Conservation (phyloP, 2,888 invertebrate genomes). For the Alloscopus bannaensis region DNA sequence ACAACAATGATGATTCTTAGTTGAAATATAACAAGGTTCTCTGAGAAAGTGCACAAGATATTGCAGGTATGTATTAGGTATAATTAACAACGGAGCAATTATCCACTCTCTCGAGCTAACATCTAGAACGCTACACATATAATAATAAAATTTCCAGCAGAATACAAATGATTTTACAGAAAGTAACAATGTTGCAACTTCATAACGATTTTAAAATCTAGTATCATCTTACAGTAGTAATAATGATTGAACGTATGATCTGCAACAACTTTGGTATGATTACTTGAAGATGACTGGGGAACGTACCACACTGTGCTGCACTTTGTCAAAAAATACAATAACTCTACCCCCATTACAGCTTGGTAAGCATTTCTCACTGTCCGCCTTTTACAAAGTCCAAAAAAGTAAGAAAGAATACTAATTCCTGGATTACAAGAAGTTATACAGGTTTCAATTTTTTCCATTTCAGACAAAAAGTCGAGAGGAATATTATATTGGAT, state of each 20-base stretch:
- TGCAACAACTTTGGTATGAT: conserved; percentile 65
- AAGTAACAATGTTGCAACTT: conserved; percentile 55
- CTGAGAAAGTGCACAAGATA: conserved; percentile 21
- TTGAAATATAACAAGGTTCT: conserved; percentile 15
- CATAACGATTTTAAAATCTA: conserved; percentile 47
- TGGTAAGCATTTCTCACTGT: conserved; percentile 31
- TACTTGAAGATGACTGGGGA: conserved; percentile 61
- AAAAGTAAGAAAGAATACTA: conserved; percentile 13
- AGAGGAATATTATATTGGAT: conserved; percentile 41
- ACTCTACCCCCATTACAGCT: conserved; percentile 26
- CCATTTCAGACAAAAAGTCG: conserved; percentile 38
- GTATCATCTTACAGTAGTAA: conserved; percentile 43
- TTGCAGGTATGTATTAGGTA: too few relatives aligned
- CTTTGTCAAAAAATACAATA: conserved; percentile 34
- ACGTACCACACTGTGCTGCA: conserved; percentile 30
- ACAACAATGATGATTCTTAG: conserved; percentile 17
- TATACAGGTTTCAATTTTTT: conserved; percentile 19
- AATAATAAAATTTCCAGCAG: conserved; percentile 55
- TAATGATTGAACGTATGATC: conserved; percentile 64
- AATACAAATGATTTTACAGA: conserved; percentile 38
- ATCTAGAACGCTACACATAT: conserved; percentile 30
- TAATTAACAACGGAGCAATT: conserved; percentile 35
- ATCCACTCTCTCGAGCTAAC: conserved; percentile 29
- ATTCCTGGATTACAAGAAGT: too few relatives aligned
- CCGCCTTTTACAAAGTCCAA: conserved; percentile 6